phyloP scores from a whole-genome alignment of 92 coral and sea anemone species.

The Siderastrea siderea region DNA sequence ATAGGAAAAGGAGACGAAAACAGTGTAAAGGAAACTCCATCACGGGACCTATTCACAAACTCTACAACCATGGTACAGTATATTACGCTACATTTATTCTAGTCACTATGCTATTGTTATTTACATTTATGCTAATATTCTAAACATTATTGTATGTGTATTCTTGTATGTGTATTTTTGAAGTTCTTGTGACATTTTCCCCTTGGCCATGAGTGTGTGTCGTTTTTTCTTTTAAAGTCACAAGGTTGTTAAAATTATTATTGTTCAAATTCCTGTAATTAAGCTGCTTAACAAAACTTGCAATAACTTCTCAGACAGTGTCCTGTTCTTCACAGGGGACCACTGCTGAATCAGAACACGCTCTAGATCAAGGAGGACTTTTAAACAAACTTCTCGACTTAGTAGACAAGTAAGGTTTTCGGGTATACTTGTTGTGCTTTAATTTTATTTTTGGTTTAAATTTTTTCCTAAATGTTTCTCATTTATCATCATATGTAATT shows the following conservation, averaged over 20 bases:
- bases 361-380: constrained; percentile 49
- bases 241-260: too few relatives aligned
- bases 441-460: neutral
- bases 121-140: too few relatives aligned
- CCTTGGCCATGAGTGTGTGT: too few relatives aligned
- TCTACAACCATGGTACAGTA: neutral
- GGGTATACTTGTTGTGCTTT: neutral
- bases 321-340: neutral
- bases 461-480: neutral
- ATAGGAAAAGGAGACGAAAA: constrained; percentile 47
- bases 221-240: too few relatives aligned
- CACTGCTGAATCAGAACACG: neutral
- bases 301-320: neutral
- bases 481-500: neutral
- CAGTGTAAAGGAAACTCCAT: constrained; percentile 9
- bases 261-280: neutral
- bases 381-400: constrained; percentile 91
- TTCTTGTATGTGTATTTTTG: too few relatives aligned
- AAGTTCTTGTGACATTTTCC: too few relatives aligned
- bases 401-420: constrained; percentile 86
- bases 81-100: neutral
- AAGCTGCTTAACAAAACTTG: neutral
- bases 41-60: neutral
- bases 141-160: too few relatives aligned
- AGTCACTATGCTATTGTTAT: too few relatives aligned